Base-by-base conservation (phyloP, 2,888 invertebrate genomes). In the Dinocampus coccinellae region DNA sequence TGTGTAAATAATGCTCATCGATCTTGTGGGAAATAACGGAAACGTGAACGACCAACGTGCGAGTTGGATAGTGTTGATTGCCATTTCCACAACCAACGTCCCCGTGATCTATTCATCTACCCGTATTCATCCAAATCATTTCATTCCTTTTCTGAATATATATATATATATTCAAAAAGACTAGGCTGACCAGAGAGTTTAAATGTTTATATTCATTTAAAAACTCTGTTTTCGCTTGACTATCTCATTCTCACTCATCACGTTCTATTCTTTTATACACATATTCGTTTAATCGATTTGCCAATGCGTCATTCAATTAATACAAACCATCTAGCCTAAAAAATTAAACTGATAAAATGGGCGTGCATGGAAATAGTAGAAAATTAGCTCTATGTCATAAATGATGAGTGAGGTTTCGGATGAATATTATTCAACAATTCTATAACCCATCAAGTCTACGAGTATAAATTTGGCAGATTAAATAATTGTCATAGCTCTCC, bases 1-100 rank as follows among this genome's bases (percentile, higher is more conserved):
- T 75, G 73, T 66, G 73, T 77, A 78, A 81, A 82, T 80, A 82
- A 80, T 81, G 79, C 77, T 76, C 79, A 82, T 81, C 80, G 80
- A 82, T 82, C 82, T 81, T 79, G 77, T 74, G 76, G 70, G 67
- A 72, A 74, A 73, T 68, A 69, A 68, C 71, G 74, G 75, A 73
- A 70, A 70, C 67, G 68, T 53, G 73, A 16, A 6, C 69, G 65
- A 72, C 64, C 65, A 67, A 61, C 72, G 55, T 63, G 64, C 70
- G 70, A 72, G 73, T 66, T 71, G 66, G 61, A 66, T 60, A 55
- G 65, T 65, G 36, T 24, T 57, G n/a, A 42, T 42, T 57, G 22
- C 57, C 69, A 66, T 68, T 55, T 47, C 26, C 62, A 65, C 69
- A 65, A 42, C 20, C 42, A 42, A 64, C 24, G n/a, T 47, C 24